phyloP scores from a whole-genome alignment of 2,797 vertebrate species.

The Channa striata region DNA sequence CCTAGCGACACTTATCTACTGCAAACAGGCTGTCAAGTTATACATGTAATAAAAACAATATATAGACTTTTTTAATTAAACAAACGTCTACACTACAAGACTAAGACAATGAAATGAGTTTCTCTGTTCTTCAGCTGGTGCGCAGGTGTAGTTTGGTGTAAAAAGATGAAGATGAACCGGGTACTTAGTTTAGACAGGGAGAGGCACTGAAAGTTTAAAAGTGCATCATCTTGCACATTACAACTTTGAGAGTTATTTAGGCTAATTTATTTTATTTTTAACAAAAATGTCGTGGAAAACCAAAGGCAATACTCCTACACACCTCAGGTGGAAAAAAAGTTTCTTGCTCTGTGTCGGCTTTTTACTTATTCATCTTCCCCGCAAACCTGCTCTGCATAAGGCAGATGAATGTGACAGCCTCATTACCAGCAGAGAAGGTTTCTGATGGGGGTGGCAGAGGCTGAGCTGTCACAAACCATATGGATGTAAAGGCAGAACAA shows the following conservation, averaged over 20 bases:
- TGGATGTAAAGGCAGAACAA: neutral
- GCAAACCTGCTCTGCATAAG: neutral
- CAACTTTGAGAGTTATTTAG: neutral
- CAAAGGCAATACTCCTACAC: neutral
- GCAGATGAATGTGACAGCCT: conserved; percentile 16
- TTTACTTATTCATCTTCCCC: conserved; percentile 9
- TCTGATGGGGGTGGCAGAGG: neutral
- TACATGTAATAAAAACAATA: too few relatives aligned
- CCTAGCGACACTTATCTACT: too few relatives aligned
- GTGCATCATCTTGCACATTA: neutral
- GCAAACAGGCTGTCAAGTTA: too few relatives aligned
- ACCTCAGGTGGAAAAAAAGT: conserved; percentile 20
- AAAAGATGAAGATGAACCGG: too few relatives aligned
- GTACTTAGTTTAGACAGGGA: too few relatives aligned
- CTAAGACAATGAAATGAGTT: too few relatives aligned
- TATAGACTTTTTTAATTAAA: too few relatives aligned
- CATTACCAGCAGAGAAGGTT: conserved; percentile 22
- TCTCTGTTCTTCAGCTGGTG: too few relatives aligned
- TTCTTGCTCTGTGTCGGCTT: conserved; percentile 5
- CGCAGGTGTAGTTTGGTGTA: too few relatives aligned
- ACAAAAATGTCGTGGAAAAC: neutral
- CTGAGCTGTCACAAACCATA: conserved; percentile 22
- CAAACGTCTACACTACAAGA: too few relatives aligned
- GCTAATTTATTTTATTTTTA: neutral
- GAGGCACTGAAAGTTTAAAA: too few relatives aligned